phyloP scores from a whole-genome alignment of 1,140 invertebrate genomes.

The Drosophila eugracilis region DNA sequence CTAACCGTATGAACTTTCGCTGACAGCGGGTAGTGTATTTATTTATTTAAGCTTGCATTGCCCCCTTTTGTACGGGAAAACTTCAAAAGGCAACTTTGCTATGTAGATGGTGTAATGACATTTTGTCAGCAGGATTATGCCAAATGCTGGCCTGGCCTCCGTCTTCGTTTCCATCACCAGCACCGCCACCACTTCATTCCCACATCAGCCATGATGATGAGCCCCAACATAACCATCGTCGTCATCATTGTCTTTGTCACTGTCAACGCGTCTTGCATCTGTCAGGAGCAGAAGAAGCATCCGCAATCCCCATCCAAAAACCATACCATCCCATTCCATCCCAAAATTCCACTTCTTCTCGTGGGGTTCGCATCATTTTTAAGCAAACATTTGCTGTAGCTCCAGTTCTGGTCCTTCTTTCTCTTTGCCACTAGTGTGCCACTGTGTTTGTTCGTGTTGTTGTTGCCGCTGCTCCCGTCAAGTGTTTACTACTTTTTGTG shows the following conservation, averaged over 20 bases:
- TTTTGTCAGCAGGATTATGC: constrained; percentile 73
- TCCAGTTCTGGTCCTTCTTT: constrained; percentile 9
- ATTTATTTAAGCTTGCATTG: constrained; percentile 29
- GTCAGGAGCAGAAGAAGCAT: constrained; percentile 58
- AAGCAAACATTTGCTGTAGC: constrained; percentile 72
- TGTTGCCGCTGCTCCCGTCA: constrained; percentile 40
- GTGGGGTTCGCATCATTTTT: constrained; percentile 68
- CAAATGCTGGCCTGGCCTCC: constrained; percentile 61
- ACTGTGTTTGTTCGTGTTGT: constrained; percentile 34
- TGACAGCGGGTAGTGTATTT: constrained; percentile 24
- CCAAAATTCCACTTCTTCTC: constrained; percentile 11
- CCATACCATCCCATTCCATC: constrained; percentile 3
- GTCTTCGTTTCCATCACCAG: constrained; percentile 1
- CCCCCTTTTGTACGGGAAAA: constrained; percentile 14
- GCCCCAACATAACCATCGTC: constrained; percentile 35
- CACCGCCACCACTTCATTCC: not conserved
- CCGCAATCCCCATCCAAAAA: constrained; percentile 10
- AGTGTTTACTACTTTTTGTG: constrained; percentile 74
- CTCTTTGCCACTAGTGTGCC: constrained; percentile 27
- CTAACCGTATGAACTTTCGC: constrained; percentile 5
- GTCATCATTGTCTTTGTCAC: constrained; percentile 77
- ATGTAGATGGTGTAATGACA: constrained; percentile 77
- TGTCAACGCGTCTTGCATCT: constrained; percentile 75
- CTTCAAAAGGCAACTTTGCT: constrained; percentile 68
- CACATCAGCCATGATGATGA: constrained; percentile 18